phyloP scores from a whole-genome alignment of 1,140 invertebrate species.

The Bombyx mandarina region DNA sequence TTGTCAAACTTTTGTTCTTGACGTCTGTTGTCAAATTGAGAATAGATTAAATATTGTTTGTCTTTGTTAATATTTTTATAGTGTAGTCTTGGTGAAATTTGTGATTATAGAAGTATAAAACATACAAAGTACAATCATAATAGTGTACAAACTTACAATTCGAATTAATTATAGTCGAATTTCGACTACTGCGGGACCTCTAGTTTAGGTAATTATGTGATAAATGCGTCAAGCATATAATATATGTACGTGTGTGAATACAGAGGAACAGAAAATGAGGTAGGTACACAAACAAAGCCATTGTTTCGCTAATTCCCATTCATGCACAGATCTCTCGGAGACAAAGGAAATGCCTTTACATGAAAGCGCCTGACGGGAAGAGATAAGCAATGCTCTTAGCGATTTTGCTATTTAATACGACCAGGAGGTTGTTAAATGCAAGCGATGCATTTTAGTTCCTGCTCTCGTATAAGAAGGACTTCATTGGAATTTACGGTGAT shows the following conservation, averaged over 20 bases:
- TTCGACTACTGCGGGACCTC: no score
- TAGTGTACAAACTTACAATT: no score
- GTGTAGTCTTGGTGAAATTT: no score
- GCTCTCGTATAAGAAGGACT: no score
- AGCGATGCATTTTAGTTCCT: no score
- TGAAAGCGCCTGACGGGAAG: constrained; percentile 11
- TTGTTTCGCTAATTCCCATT: constrained; percentile 8
- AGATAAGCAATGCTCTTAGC: constrained; percentile 13
- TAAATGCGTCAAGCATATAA: no score
- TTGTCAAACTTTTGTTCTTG: neutral
- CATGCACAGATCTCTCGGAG: constrained; percentile 1
- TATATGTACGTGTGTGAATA: neutral
- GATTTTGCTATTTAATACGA: constrained; percentile 2
- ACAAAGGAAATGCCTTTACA: neutral
- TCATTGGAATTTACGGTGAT: no score
- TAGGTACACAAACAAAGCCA: neutral
- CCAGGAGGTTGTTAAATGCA: constrained; percentile 2
- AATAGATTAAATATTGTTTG: no score
- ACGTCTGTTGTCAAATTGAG: neutral
- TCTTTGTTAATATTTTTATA: no score
- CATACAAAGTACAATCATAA: neutral
- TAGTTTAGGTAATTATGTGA: neutral
- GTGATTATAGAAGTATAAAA: neutral
- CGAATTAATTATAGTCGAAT: no score
- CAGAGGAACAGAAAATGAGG: no score